Evolutionary conservation across 2,113 vertebrate species (phyloP).

Genomic region (Indicator maculatus): DNA sequence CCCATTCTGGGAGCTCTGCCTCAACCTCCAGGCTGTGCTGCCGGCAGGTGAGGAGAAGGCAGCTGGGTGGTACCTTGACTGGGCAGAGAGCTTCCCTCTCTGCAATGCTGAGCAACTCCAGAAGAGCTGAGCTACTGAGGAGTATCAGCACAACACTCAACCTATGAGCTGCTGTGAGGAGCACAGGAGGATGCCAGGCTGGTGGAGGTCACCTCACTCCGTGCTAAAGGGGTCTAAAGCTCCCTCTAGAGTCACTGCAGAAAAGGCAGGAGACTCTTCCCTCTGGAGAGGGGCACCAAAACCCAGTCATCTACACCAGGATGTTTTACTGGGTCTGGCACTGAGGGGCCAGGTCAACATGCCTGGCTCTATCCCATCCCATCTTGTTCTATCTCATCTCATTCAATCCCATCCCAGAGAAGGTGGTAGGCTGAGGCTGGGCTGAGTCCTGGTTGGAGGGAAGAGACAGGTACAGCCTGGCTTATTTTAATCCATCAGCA

Average conservation of each 20-base stretch:
- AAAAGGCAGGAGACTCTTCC: background rate
- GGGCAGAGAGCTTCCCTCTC: background rate
- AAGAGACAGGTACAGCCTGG: background rate
- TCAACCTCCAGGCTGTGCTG: background rate
- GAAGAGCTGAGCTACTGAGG: background rate
- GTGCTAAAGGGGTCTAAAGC: fast-evolving
- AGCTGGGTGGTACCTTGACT: background rate
- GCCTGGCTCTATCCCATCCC: background rate
- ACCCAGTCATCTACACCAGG: fast-evolving
- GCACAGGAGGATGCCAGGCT: background rate
- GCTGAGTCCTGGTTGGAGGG: background rate
- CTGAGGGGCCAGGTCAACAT: fast-evolving
- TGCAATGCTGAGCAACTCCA: background rate
- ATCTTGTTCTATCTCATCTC: too few species aligned
- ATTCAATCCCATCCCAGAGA: background rate
- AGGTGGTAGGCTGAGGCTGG: too few species aligned
- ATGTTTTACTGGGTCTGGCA: background rate
- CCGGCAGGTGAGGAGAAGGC: fast-evolving
- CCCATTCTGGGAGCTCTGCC: background rate
- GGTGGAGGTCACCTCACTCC: background rate
- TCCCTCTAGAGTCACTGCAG: background rate
- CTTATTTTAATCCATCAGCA: background rate
- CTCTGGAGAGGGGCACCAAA: background rate
- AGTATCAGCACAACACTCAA: background rate
- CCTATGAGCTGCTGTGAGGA: background rate